Conservation (phyloP, 1,140 invertebrate species). For the Drosophila quadrilineata region DNA sequence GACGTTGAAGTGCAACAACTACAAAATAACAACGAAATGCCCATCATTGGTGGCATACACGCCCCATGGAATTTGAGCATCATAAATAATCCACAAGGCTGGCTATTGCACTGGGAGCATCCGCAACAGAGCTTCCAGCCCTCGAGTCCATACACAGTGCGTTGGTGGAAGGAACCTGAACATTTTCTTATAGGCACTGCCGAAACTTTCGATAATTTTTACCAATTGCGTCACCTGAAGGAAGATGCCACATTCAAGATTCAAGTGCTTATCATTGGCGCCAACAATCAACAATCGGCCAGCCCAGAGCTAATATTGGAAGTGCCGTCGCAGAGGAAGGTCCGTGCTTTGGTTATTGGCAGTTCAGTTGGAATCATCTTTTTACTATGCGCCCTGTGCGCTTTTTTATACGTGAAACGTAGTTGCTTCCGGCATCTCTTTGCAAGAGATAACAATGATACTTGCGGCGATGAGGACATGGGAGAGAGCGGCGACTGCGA, state of each 20-base stretch:
- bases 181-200: conserved; percentile 84
- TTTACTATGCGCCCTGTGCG: conserved; percentile 82
- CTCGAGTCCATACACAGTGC: conserved; percentile 84
- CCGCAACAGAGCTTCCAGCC: conserved; percentile 84
- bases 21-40: conserved; percentile 45
- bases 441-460: conserved; percentile 37
- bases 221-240: conserved; percentile 84
- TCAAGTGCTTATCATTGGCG: conserved; percentile 85
- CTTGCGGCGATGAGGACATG: conserved; percentile 52
- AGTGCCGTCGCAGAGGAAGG: conserved; percentile 84
- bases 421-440: conserved; percentile 72
- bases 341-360: conserved; percentile 85
- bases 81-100: conserved; percentile 83
- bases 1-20: conserved; percentile 55
- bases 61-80: conserved; percentile 87
- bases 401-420: conserved; percentile 84
- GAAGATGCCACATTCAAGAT: conserved; percentile 86
- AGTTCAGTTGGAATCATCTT: conserved; percentile 84
- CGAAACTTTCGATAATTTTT: conserved; percentile 85
- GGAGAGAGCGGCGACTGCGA: conserved; percentile 65
- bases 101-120: conserved; percentile 88
- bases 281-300: conserved; percentile 82
- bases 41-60: conserved; percentile 81
- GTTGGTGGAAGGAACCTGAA: conserved; percentile 84
- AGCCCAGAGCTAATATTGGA: conserved; percentile 84